These are phyloP conservation scores for Diglossa cyanea DNA, from an alignment of 2,797 vertebrate genomes.

Conservation along the genomic window DNA sequence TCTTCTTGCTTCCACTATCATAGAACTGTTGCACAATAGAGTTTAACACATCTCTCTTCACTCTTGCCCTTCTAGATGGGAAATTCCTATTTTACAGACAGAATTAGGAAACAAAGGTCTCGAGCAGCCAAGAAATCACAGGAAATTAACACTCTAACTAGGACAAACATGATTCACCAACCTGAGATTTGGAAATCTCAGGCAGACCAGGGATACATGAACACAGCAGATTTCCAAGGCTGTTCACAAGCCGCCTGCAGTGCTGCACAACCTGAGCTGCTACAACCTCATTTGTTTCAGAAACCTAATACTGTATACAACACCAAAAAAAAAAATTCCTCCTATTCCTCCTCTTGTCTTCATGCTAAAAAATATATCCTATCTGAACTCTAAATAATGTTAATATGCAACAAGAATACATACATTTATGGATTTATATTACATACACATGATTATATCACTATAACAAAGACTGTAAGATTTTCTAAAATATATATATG, in stretches of 20 bases:
- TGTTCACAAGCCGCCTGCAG: neutral
- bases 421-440: neutral
- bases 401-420: neutral
- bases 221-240: neutral
- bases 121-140: neutral
- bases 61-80: neutral
- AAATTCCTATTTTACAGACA: neutral
- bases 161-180: neutral
- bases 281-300: neutral
- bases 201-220: neutral
- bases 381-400: neutral
- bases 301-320: neutral
- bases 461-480: neutral
- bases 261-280: neutral
- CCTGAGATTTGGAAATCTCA: neutral
- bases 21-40: neutral
- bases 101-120: neutral
- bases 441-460: neutral
- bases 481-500: neutral
- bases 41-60: neutral
- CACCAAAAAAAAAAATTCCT: fast-evolving
- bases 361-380: neutral
- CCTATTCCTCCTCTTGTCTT: neutral
- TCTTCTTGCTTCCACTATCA: neutral
- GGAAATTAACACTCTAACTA: neutral